Conservation (phyloP, 2,797 vertebrate genomes). For the Tragopan temminckii region DNA sequence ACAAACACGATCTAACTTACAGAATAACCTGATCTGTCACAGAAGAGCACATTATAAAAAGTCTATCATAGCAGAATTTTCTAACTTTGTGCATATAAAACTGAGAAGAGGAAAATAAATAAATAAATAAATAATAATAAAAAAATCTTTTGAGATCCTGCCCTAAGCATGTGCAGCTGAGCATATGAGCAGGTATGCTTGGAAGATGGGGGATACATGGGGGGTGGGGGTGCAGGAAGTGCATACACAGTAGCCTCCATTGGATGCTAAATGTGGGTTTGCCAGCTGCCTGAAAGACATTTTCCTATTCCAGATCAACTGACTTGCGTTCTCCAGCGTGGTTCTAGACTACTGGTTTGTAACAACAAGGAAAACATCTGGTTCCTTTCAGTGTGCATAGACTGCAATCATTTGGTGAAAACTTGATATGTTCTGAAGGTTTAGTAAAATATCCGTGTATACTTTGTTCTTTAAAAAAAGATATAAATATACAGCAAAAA, state of each 20-base stretch:
- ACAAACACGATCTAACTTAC: not conserved
- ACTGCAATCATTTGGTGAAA: not conserved
- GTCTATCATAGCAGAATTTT: no score
- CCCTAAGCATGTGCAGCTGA: not conserved
- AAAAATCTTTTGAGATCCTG: not conserved
- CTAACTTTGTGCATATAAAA: not conserved
- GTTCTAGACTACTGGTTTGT: not conserved
- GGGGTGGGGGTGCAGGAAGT: not conserved
- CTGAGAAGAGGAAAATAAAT: not conserved
- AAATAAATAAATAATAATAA: not conserved
- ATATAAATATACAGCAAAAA: not conserved
- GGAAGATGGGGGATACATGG: not conserved
- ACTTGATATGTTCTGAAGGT: not conserved
- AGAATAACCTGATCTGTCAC: not conserved
- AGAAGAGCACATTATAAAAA: not conserved
- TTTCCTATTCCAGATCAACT: not conserved
- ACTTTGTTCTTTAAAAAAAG: not conserved
- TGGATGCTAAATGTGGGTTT: not conserved
- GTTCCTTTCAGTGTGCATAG: not conserved
- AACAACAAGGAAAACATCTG: not conserved
- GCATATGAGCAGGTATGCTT: not conserved
- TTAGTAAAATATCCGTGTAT: not conserved
- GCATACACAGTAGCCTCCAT: not conserved
- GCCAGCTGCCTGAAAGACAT: constrained; percentile 18
- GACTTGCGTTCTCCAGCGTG: not conserved